These are phyloP conservation scores for Melanophora roralis DNA, from an alignment of 2,888 invertebrate species.

Conservation along the genomic window DNA sequence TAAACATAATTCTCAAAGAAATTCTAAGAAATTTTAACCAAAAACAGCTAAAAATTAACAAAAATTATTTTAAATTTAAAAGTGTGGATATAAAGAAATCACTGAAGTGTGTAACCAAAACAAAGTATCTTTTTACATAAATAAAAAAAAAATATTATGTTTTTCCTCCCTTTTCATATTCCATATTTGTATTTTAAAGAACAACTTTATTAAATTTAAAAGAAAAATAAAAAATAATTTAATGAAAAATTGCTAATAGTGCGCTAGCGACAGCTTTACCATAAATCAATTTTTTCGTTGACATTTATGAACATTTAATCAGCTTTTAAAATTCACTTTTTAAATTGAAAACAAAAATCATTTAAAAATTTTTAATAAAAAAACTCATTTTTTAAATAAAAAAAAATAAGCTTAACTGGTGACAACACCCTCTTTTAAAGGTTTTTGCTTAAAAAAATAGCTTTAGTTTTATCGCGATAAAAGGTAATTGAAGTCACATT, in stretches of 20 bases:
- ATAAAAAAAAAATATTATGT: too few species aligned
- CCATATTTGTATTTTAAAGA: too few species aligned
- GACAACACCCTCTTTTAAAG: conserved; percentile 38
- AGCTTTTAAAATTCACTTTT: conserved; percentile 11
- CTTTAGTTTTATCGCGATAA: conserved; percentile 34
- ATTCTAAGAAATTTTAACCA: too few species aligned
- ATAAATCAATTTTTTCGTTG: conserved; percentile 32
- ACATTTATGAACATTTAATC: background rate
- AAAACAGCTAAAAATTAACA: too few species aligned
- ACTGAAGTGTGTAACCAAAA: too few species aligned
- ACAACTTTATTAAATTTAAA: background rate
- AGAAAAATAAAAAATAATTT: background rate
- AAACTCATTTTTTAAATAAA: conserved; percentile 13
- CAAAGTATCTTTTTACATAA: too few species aligned
- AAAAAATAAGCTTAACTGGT: conserved; percentile 21
- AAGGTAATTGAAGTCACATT: conserved; percentile 56
- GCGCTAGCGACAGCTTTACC: background rate
- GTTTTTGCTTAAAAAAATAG: background rate
- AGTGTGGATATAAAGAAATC: too few species aligned
- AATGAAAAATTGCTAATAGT: background rate
- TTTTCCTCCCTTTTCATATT: too few species aligned
- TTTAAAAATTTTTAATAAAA: too few species aligned
- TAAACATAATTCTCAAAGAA: too few species aligned
- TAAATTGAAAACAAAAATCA: conserved; percentile 5
- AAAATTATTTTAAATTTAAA: too few species aligned